Conservation (phyloP, 2,888 invertebrate genomes). For the Campoplex capitator region DNA sequence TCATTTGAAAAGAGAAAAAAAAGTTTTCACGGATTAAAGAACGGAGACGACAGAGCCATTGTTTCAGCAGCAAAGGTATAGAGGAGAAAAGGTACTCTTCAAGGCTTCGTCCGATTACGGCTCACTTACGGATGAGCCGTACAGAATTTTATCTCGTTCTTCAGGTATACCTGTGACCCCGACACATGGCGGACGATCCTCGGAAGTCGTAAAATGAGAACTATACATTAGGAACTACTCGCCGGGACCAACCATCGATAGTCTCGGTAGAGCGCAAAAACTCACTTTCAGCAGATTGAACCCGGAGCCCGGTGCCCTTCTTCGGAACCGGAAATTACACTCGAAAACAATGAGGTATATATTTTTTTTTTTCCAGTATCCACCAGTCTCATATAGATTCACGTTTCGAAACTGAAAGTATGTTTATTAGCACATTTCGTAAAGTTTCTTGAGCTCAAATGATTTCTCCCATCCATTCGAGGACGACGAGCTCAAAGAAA, state of each 20-base stretch:
- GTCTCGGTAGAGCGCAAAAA: background rate
- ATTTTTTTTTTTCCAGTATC: background rate
- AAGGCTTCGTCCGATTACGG: constrained; percentile 9
- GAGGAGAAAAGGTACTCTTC: background rate
- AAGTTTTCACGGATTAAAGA: background rate
- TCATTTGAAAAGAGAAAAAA: background rate
- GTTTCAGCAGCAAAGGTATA: background rate
- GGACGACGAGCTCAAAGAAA: background rate
- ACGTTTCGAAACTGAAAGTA: background rate
- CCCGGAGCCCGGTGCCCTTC: background rate
- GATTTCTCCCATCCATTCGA: background rate
- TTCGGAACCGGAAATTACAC: background rate
- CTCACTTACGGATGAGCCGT: background rate
- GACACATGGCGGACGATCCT: constrained; percentile 7
- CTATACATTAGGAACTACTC: background rate
- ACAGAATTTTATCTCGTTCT: background rate
- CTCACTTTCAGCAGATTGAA: background rate
- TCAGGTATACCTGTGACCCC: background rate
- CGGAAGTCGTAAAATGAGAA: background rate
- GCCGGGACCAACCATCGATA: background rate
- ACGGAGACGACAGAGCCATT: background rate
- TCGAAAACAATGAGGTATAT: background rate
- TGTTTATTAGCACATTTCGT: background rate
- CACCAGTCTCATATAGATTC: background rate
- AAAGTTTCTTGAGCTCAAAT: background rate